These are phyloP conservation scores for Bombus sylvicola DNA, from an alignment of 1,140 invertebrate species.

Conservation along the genomic window DNA sequence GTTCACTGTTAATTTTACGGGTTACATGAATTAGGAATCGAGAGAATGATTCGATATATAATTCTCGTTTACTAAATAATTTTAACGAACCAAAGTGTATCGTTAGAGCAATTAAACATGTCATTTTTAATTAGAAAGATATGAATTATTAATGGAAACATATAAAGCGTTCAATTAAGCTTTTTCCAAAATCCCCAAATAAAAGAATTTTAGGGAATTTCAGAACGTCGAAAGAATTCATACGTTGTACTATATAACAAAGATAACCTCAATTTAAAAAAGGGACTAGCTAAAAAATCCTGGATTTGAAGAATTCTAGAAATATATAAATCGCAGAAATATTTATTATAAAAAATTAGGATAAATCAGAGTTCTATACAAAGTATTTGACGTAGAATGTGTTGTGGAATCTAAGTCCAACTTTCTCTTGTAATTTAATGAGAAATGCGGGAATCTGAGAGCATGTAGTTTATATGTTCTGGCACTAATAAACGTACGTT, in stretches of 20 bases:
- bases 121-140: background rate
- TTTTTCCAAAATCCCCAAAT: background rate
- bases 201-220: background rate
- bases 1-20: background rate
- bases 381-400: background rate
- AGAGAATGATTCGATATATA: background rate
- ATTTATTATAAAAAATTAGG: background rate
- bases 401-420: background rate
- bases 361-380: background rate
- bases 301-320: background rate
- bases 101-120: background rate
- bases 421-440: background rate
- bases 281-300: background rate
- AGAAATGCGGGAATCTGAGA: background rate
- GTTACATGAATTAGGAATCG: background rate
- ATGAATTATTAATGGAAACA: background rate
- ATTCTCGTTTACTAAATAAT: background rate
- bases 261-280: background rate
- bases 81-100: background rate
- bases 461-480: background rate
- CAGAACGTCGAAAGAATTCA: background rate
- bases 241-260: background rate
- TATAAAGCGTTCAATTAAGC: too few relatives aligned
- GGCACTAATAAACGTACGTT: background rate
- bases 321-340: background rate